A percentile compares a stretch with the other conserved stretches of the same genome.
These are phyloP conservation scores for Leiothrix lutea DNA, from an alignment of 2,113 vertebrate genomes.

Conservation along the genomic window DNA sequence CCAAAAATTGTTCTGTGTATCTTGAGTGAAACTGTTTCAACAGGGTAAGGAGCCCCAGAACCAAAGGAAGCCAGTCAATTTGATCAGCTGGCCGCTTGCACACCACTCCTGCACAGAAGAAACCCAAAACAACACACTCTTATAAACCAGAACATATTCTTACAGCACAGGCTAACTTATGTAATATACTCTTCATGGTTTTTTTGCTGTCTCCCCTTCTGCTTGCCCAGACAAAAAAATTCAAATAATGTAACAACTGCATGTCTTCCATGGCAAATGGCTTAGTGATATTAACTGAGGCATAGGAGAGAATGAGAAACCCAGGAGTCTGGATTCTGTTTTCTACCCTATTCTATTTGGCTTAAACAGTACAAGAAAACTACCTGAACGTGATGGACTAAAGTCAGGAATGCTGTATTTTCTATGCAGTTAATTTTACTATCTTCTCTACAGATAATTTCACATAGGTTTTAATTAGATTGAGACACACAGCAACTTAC, in stretches of 20 bases:
- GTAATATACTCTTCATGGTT: not conserved
- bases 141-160: not conserved
- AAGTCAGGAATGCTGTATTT: not conserved
- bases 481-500: not conserved
- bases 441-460: not conserved
- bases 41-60: conserved; percentile 91
- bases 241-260: not conserved
- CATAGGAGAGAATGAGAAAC: not conserved
- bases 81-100: conserved; percentile 90
- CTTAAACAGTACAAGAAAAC: not conserved
- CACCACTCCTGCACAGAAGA: conserved; percentile 82
- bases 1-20: conserved; percentile 93
- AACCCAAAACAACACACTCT: rapidly evolving
- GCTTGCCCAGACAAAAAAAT: not conserved
- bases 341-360: not conserved
- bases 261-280: not conserved
- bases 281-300: not conserved
- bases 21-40: conserved; percentile 98
- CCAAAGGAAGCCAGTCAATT: conserved; percentile 91
- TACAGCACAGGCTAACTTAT: not conserved
- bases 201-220: not conserved
- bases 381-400: not conserved
- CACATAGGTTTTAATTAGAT: not conserved
- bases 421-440: not conserved
- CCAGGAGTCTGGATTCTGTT: not conserved